Percentiles rank a stretch among this genome's conserved stretches.
Conservation (phyloP, 2,888 invertebrate genomes). For the Sinotaia quadrata region DNA sequence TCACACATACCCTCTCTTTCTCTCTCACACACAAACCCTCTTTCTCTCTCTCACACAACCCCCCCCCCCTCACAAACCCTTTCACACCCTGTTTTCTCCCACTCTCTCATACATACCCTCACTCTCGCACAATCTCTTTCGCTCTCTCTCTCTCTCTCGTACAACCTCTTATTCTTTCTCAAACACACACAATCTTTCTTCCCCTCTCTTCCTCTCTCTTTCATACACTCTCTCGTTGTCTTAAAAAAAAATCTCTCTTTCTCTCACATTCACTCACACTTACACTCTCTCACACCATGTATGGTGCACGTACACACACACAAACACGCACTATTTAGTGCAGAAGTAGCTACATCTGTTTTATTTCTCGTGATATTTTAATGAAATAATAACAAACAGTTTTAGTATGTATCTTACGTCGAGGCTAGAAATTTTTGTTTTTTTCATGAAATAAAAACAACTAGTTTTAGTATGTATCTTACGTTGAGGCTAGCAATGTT, state of each 20-base stretch:
- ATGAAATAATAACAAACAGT: too few species aligned
- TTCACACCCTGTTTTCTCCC: background rate
- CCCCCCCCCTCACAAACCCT: background rate
- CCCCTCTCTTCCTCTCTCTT: background rate
- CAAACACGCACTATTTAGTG: too few species aligned
- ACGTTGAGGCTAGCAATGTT: too few species aligned
- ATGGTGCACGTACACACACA: background rate
- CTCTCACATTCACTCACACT: conserved; percentile 10
- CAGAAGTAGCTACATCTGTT: too few species aligned
- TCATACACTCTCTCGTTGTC: background rate
- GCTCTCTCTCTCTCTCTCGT: too few species aligned
- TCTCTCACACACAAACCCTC: background rate
- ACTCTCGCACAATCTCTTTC: too few species aligned
- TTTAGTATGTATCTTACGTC: too few species aligned
- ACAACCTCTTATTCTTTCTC: too few species aligned
- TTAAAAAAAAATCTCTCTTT: conserved; percentile 4
- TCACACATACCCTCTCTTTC: background rate
- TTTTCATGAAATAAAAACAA: too few species aligned
- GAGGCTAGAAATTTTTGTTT: too few species aligned
- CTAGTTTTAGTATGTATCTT: too few species aligned
- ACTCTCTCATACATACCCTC: background rate
- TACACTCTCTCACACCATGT: conserved; percentile 6
- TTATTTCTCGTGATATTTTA: too few species aligned
- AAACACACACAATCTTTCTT: background rate
- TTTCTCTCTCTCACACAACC: background rate